A percentile compares a stretch with the other conserved stretches of the same genome.
These are phyloP conservation scores for Sphenodon punctatus DNA, from an alignment of 2,797 vertebrate species.

Conservation along the genomic window DNA sequence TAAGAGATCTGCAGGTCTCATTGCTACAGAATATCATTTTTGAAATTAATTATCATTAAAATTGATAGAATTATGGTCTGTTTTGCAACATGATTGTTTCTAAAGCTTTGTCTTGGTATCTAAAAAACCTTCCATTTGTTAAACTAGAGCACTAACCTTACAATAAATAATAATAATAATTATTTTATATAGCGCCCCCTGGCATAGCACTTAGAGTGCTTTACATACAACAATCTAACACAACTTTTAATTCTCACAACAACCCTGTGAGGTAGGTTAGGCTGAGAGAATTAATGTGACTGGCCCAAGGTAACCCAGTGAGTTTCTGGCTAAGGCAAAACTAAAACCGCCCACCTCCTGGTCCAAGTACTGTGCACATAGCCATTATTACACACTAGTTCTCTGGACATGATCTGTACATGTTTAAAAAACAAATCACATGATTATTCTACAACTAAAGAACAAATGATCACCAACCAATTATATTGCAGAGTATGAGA, in stretches of 20 bases:
- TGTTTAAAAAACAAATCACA: accelerated
- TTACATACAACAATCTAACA: too few species aligned
- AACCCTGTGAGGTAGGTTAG: too few species aligned
- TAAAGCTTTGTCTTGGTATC: not conserved
- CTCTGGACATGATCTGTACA: not conserved
- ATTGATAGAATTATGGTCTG: not conserved
- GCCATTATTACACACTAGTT: too few species aligned
- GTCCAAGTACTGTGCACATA: too few species aligned
- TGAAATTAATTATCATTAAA: not conserved
- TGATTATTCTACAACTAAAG: not conserved
- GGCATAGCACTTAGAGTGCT: too few species aligned
- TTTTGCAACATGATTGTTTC: not conserved
- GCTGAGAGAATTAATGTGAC: too few species aligned
- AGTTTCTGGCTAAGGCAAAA: too few species aligned
- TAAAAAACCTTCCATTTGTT: not conserved
- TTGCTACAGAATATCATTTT: not conserved
- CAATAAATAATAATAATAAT: too few species aligned
- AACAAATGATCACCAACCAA: not conserved
- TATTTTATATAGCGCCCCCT: too few species aligned
- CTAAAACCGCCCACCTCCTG: too few species aligned
- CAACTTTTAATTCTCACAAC: too few species aligned
- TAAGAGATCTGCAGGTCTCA: not conserved
- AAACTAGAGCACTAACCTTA: not conserved
- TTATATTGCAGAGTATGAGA: not conserved
- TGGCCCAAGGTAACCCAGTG: too few species aligned